Evolutionary conservation across 1,140 invertebrate species (phyloP).

Genomic region (Rhagoletis pomonella): DNA sequence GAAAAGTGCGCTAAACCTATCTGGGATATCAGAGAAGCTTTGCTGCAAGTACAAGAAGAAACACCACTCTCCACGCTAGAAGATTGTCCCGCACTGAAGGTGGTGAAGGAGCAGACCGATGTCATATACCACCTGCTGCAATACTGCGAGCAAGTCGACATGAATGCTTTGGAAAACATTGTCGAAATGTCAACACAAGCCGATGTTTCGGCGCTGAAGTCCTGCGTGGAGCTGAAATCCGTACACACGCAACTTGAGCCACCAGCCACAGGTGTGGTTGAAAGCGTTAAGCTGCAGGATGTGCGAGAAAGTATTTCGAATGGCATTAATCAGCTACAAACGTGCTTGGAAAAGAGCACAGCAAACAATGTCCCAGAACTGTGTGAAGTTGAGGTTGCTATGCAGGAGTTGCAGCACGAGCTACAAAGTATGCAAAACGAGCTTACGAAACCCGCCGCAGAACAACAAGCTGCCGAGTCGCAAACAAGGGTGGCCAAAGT

Average conservation of each 20-base stretch:
- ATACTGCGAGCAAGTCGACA: constrained; percentile 66
- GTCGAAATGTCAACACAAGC: constrained; percentile 66
- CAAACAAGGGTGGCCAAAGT: constrained; percentile 66
- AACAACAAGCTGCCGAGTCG: constrained; percentile 61
- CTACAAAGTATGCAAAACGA: constrained; percentile 65
- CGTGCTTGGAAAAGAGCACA: constrained; percentile 61
- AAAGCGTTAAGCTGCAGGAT: constrained; percentile 59
- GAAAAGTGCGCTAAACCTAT: constrained; percentile 70
- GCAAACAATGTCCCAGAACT: constrained; percentile 59
- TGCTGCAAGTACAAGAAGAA: constrained; percentile 67
- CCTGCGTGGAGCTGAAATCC: constrained; percentile 71
- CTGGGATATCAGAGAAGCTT: constrained; percentile 64
- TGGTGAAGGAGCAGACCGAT: constrained; percentile 38
- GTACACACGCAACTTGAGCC: constrained; percentile 64
- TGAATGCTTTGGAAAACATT: constrained; percentile 63
- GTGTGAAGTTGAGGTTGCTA: constrained; percentile 62
- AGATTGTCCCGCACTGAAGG: constrained; percentile 37
- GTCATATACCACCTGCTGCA: constrained; percentile 59
- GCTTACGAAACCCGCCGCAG: constrained; percentile 56
- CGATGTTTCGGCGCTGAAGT: constrained; percentile 67
- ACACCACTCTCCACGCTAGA: constrained; percentile 56
- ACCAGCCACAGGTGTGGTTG: background rate
- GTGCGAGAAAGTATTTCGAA: constrained; percentile 66
- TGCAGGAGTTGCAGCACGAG: constrained; percentile 65
- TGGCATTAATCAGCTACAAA: constrained; percentile 68